A percentile compares a stretch with the other conserved stretches of the same genome.
These are phyloP conservation scores for Hirtodrosophila confusa DNA, from an alignment of 2,888 invertebrate genomes.

Conservation along the genomic window DNA sequence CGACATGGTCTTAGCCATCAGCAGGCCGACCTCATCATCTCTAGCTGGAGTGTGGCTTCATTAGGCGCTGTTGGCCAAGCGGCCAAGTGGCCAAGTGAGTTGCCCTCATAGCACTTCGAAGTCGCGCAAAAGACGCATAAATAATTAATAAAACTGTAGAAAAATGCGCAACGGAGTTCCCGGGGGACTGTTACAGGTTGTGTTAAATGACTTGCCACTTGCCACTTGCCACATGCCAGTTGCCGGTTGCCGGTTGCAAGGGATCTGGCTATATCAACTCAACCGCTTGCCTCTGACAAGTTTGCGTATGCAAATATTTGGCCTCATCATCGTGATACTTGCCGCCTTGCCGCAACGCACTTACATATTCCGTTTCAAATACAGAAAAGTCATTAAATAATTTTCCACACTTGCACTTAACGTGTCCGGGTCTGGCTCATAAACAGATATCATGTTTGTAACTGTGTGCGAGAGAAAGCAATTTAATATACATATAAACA, in stretches of 20 bases:
- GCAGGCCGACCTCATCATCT: constrained; percentile 18
- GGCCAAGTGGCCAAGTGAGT: constrained; percentile 42
- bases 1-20: constrained; percentile 34
- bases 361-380: constrained; percentile 77
- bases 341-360: constrained; percentile 62
- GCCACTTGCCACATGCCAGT: constrained; percentile 44
- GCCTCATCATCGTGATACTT: constrained; percentile 54
- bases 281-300: constrained; percentile 46
- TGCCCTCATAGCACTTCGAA: constrained; percentile 38
- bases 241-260: constrained; percentile 23
- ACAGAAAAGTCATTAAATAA: constrained; percentile 81
- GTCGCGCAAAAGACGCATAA: constrained; percentile 64
- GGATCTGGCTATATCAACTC: constrained; percentile 42
- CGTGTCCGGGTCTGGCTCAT: constrained; percentile 31
- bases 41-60: constrained; percentile 65
- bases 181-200: constrained; percentile 36
- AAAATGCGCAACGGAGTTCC: constrained; percentile 37
- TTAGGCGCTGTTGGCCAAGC: constrained; percentile 62
- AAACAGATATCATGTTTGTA: constrained; percentile 39
- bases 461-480: constrained; percentile 40
- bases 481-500: constrained; percentile 59
- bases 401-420: constrained; percentile 79
- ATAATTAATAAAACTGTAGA: constrained; percentile 74
- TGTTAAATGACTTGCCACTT: constrained; percentile 66
- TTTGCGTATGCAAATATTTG: constrained; percentile 76